A percentile compares a stretch with the other conserved stretches of the same genome.
phyloP scores from a whole-genome alignment of 2,888 invertebrate species.

The Mycogona germanica region DNA sequence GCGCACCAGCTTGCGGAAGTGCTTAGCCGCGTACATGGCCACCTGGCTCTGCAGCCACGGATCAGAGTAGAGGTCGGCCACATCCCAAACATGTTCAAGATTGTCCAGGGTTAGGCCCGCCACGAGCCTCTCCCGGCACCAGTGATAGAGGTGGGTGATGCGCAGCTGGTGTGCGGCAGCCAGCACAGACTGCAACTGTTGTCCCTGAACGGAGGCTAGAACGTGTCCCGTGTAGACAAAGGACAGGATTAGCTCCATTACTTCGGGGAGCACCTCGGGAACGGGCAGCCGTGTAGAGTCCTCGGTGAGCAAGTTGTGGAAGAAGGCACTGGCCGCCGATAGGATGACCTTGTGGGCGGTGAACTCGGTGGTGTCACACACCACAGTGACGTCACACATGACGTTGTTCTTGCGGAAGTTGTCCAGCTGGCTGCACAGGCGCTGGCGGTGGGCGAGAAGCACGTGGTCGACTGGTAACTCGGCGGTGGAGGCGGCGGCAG shows the following conservation, averaged over 20 bases:
- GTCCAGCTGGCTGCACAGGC: constrained; percentile 12
- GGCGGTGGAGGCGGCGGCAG: background rate
- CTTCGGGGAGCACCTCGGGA: constrained; percentile 1
- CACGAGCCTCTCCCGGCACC: constrained; percentile 4
- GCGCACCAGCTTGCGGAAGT: constrained; percentile 3
- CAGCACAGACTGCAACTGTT: constrained; percentile 4
- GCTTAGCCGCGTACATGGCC: constrained; percentile 11
- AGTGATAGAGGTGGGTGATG: constrained; percentile 10
- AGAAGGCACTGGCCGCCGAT: constrained; percentile 9
- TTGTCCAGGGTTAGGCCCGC: background rate
- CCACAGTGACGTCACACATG: constrained; percentile 11
- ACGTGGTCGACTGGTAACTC: constrained; percentile 8
- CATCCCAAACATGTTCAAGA: constrained; percentile 12
- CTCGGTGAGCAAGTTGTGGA: constrained; percentile 11
- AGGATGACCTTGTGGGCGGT: constrained; percentile 15
- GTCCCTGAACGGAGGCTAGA: background rate
- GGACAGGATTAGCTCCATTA: constrained; percentile 8
- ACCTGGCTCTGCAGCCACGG: constrained; percentile 7
- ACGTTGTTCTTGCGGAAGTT: constrained; percentile 16
- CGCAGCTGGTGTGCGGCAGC: constrained; percentile 12
- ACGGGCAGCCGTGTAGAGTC: background rate
- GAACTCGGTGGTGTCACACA: constrained; percentile 13
- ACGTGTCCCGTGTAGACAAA: constrained; percentile 16
- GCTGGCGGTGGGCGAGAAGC: constrained; percentile 10
- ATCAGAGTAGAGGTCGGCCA: constrained; percentile 13